Percentiles rank a stretch among this genome's conserved stretches.
Evolutionary conservation across 2,888 invertebrate species (phyloP).

Genomic region (Latrodectus elegans): DNA sequence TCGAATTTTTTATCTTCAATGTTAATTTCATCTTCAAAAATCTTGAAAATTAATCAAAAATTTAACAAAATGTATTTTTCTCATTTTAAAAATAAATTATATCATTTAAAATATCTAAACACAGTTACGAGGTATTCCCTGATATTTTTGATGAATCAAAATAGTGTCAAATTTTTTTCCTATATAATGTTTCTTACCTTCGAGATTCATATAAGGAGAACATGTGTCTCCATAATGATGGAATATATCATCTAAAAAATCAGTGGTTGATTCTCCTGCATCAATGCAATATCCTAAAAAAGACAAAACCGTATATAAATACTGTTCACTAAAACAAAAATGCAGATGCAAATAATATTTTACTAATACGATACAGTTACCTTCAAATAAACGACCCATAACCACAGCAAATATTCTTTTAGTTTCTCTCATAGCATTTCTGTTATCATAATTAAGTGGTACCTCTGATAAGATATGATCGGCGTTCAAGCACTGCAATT

Average conservation of each 20-base stretch:
- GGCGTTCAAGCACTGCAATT: constrained; percentile 43
- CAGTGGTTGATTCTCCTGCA: constrained; percentile 37
- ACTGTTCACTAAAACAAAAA: neutral
- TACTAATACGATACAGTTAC: neutral
- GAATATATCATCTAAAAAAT: constrained; percentile 63
- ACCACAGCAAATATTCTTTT: constrained; percentile 22
- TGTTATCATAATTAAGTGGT: neutral
- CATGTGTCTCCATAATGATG: constrained; percentile 61
- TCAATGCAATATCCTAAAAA: constrained; percentile 61
- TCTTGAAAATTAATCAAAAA: too few species aligned
- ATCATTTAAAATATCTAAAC: too few species aligned
- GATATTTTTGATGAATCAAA: too few species aligned
- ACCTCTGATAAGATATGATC: constrained; percentile 31
- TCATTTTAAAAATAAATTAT: too few species aligned
- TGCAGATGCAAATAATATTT: neutral
- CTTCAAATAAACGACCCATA: constrained; percentile 45
- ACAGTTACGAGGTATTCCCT: too few species aligned
- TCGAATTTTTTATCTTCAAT: too few species aligned
- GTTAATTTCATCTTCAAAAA: too few species aligned
- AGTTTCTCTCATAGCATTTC: neutral
- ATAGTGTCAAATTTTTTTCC: too few species aligned
- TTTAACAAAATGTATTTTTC: too few species aligned
- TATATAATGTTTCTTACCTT: constrained; percentile 13
- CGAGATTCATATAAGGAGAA: constrained; percentile 43
- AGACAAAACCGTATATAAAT: neutral